These are phyloP conservation scores for Upupa epops DNA, from an alignment of 2,113 vertebrate species.

Conservation along the genomic window DNA sequence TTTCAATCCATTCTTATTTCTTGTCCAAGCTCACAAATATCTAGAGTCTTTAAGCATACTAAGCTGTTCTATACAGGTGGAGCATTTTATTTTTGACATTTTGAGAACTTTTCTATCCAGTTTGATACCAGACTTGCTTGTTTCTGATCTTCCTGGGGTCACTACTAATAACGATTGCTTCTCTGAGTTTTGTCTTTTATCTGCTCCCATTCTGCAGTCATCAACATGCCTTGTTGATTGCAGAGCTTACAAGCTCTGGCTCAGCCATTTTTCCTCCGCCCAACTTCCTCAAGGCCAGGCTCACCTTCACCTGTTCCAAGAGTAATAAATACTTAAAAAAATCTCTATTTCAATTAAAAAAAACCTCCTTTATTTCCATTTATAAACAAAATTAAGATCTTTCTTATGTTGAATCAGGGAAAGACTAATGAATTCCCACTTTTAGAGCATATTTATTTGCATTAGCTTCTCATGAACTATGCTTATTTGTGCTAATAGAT, in stretches of 20 bases:
- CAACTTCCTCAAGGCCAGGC: not conserved
- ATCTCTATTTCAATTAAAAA: accelerated
- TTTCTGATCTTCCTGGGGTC: not conserved
- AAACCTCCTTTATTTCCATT: not conserved
- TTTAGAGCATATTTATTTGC: not conserved
- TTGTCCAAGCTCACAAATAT: not conserved
- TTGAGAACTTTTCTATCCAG: not conserved
- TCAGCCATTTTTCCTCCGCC: not conserved
- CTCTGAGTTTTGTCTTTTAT: not conserved
- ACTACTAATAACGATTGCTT: accelerated
- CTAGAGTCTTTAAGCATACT: not conserved
- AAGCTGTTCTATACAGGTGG: not conserved
- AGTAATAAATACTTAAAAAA: not conserved
- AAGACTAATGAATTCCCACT: accelerated
- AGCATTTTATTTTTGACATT: not conserved
- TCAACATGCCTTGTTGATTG: not conserved
- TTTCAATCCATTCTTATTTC: not conserved
- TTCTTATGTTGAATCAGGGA: not conserved
- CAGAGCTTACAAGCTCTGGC: not conserved
- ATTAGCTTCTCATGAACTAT: not conserved
- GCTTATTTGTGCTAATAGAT: not conserved
- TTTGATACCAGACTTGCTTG: not conserved
- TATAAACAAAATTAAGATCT: too few relatives aligned
- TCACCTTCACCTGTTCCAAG: not conserved
- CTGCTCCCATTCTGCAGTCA: not conserved